Evolutionary conservation across 2,113 vertebrate genomes (phyloP).

Genomic region (Cyphomyrus discorhynchus): DNA sequence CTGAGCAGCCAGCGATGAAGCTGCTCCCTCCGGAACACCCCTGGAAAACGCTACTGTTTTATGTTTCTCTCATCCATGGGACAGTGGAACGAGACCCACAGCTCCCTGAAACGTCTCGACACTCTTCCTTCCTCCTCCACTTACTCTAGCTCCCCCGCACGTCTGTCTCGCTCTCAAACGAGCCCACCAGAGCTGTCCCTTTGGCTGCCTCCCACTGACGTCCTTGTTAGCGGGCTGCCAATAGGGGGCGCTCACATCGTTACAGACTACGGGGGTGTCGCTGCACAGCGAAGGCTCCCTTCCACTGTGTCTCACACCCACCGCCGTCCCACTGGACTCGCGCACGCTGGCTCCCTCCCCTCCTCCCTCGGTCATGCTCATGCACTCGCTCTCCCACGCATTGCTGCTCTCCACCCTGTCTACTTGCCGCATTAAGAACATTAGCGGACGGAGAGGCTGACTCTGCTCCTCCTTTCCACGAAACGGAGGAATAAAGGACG

Average conservation of each 20-base stretch:
- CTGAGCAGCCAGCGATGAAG: not conserved
- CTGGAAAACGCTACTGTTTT: not conserved
- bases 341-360: not conserved
- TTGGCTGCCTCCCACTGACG: not conserved
- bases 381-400: not conserved
- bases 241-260: not conserved
- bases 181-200: not conserved
- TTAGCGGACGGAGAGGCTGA: not conserved
- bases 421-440: not conserved
- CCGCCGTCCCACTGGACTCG: not conserved
- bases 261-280: not conserved
- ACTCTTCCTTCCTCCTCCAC: not conserved
- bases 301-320: not conserved
- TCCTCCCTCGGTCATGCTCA: not conserved
- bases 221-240: not conserved
- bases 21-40: not conserved
- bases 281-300: not conserved
- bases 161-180: slow-evolving; percentile 4
- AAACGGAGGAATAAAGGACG: not conserved
- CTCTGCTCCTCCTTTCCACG: not conserved
- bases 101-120: not conserved
- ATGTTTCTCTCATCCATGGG: not conserved
- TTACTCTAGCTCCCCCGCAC: not conserved
- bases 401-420: not conserved
- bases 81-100: not conserved